Conservation (phyloP, 1,140 invertebrate species). For the Coenobita brevimanus region DNA sequence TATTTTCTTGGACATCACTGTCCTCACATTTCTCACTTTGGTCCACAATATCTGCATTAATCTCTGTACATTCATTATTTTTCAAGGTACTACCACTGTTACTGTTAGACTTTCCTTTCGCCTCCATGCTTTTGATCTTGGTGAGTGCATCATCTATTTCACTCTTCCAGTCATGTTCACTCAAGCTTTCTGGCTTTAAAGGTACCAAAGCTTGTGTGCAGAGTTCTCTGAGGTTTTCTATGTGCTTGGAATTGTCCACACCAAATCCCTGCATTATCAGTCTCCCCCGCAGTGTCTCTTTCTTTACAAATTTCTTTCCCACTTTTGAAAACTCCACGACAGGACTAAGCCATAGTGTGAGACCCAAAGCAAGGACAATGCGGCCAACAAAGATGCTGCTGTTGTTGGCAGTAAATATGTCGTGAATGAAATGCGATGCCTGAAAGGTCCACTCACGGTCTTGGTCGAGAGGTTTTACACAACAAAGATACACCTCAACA, state of each 20-base stretch:
- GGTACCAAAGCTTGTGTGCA: slow-evolving; percentile 18
- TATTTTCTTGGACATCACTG: too few species aligned
- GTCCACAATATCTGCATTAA: background rate
- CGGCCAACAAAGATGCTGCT: slow-evolving; percentile 38
- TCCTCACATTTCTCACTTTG: background rate
- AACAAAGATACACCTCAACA: slow-evolving; percentile 47
- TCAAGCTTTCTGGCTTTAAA: slow-evolving; percentile 12
- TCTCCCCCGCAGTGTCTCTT: slow-evolving; percentile 19
- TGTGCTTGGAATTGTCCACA: slow-evolving; percentile 30
- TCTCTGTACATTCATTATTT: too few species aligned
- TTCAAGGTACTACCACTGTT: background rate
- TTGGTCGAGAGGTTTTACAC: slow-evolving; percentile 25
- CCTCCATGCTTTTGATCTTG: background rate
- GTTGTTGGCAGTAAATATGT: background rate
- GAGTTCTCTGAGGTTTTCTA: slow-evolving; percentile 25
- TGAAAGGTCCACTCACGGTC: slow-evolving; percentile 41
- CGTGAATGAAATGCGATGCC: slow-evolving; percentile 24
- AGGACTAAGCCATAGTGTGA: slow-evolving; percentile 47
- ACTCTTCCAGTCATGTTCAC: background rate
- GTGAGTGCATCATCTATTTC: background rate
- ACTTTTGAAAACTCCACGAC: slow-evolving; percentile 23
- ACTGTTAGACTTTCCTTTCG: background rate
- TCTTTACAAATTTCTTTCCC: slow-evolving; percentile 25
- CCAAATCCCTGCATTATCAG: slow-evolving; percentile 40
- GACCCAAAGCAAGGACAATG: slow-evolving; percentile 33